Evolutionary conservation across 2,888 invertebrate genomes (phyloP).

Genomic region (Trachelus stipa): DNA sequence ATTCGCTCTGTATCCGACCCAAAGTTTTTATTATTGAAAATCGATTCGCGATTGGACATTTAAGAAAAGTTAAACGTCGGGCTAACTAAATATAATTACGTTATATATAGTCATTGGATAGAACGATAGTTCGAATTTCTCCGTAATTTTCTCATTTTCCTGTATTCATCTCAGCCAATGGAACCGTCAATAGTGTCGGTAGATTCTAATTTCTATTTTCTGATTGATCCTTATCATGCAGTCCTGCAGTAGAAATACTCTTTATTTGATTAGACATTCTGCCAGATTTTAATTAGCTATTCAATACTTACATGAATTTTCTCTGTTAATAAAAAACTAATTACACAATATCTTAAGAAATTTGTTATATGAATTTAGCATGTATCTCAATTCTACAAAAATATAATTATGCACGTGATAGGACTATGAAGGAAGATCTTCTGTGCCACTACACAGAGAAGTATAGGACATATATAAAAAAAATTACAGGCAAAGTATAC

Average conservation of each 20-base stretch:
- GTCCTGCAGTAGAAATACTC: background rate
- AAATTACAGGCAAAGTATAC: background rate
- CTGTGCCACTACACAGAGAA: background rate
- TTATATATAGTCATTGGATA: background rate
- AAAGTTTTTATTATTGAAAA: background rate
- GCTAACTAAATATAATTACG: background rate
- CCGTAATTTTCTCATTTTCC: background rate
- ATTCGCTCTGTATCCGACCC: background rate
- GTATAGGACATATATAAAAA: background rate
- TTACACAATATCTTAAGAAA: background rate
- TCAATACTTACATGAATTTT: background rate
- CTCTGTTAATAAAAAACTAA: background rate
- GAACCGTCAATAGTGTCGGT: background rate
- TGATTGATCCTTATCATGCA: background rate
- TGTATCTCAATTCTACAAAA: background rate
- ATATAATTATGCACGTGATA: background rate
- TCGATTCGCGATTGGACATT: background rate
- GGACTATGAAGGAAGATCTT: background rate
- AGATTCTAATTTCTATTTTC: background rate
- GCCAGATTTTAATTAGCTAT: background rate
- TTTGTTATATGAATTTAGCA: background rate
- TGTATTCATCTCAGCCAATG: background rate
- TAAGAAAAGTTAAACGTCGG: background rate
- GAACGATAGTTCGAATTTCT: background rate
- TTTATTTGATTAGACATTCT: background rate